Base-by-base conservation (phyloP, 2,113 vertebrate species). In the Campylomormyrus numenius region DNA sequence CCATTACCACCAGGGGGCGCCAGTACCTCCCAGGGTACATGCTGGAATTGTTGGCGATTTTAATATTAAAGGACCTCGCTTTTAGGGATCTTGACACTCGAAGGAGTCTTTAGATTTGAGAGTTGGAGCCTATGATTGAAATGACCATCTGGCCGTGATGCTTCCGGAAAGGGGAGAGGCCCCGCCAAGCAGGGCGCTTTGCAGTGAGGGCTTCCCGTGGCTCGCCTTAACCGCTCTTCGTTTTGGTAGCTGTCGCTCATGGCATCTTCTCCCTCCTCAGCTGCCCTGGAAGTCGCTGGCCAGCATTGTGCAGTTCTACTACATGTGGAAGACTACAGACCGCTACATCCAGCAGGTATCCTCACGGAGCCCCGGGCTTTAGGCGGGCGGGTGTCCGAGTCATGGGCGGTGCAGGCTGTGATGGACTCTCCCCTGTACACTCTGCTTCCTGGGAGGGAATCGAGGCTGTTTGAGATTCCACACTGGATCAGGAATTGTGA, bases 281-380 rank as follows among this genome's bases (percentile, higher is more conserved):
- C 95, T 99, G 48, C 97, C 98, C 24, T 99, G 98, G 98, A 99
- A 99, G 91, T 99, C 98, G 27, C 94, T 99, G 39, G 97, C 98
- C 91, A 99, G 98, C 86, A 98, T 99, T 80, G 97, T 99, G 89
- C 97, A 99, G 92, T 99, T 98, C 93, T 99, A 98, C 92, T 99
- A 98, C 94, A 98, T 98, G 97, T 98, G 98, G 98, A 99, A 99
- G 92, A 99, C 98, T 35, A 99, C 98, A 0, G 97, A 99, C 93
- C 97, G 97, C 92, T 98, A 99, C 93, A 98, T 98, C 93, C 97
- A 98, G 89, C 97, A 99, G 96, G 98, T 98, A 90, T 6, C 35
- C 24, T 66, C 1, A 1, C 3, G 10, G 17, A 46, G 35, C 27
- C 1, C 58, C 2, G 24, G 56, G 56, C 56, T n/a, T 62, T 3